Conservation (phyloP, 2,888 invertebrate genomes). For the Ecliptopera silaceata region DNA sequence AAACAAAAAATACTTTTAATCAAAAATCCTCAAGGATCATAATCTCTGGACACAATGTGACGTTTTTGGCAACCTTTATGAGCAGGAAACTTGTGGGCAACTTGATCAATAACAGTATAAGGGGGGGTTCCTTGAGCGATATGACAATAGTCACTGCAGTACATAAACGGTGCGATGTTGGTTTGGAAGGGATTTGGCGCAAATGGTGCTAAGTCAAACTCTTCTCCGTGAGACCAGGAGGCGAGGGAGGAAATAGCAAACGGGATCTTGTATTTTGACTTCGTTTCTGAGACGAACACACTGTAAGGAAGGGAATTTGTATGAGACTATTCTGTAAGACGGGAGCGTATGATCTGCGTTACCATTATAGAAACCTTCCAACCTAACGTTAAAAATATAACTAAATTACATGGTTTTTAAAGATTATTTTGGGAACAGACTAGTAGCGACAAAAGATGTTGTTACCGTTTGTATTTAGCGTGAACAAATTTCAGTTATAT, state of each 20-base stretch:
- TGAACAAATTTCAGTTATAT: no score
- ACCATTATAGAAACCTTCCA: no score
- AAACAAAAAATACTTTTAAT: conserved; percentile 10
- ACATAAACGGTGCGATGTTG: conserved; percentile 75
- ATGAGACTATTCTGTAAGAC: no score
- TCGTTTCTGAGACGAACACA: conserved; percentile 68
- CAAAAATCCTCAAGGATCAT: conserved; percentile 19
- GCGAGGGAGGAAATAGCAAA: conserved; percentile 58
- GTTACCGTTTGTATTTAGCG: no score
- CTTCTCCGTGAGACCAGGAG: conserved; percentile 66
- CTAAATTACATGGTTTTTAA: no score
- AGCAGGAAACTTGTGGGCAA: conserved; percentile 47
- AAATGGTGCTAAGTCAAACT: conserved; percentile 65
- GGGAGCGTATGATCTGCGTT: no score
- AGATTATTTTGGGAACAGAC: no score
- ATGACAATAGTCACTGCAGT: conserved; percentile 76
- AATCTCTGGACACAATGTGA: conserved; percentile 62
- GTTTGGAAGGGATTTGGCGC: conserved; percentile 75
- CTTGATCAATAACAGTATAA: conserved; percentile 65
- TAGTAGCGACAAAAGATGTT: no score
- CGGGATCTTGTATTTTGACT: conserved; percentile 64
- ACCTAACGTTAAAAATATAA: no score
- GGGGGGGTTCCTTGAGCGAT: conserved; percentile 69
- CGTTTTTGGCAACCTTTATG: conserved; percentile 53
- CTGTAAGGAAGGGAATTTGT: conserved; percentile 44